A percentile compares a stretch with the other conserved stretches of the same genome.
Evolutionary conservation across 1,140 invertebrate genomes (phyloP).

Genomic region (Whitmania pigra): DNA sequence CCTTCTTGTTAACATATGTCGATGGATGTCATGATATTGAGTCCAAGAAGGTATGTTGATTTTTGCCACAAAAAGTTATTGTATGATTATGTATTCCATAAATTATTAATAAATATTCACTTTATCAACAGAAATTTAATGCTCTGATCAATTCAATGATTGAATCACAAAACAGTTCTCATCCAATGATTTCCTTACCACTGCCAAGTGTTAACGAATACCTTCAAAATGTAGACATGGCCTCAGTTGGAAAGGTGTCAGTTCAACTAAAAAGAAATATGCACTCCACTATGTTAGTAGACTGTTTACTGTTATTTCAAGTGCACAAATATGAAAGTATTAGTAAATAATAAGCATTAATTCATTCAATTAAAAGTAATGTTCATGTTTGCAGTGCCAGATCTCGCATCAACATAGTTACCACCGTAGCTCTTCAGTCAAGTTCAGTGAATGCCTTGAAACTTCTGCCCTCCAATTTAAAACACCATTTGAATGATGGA

Average conservation of each 20-base stretch:
- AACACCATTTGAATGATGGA: no score
- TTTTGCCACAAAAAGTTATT: neutral
- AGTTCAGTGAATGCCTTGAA: no score
- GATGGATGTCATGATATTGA: neutral
- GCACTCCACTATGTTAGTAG: neutral
- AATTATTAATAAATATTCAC: no score
- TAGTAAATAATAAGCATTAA: neutral
- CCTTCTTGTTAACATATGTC: neutral
- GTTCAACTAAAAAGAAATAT: neutral
- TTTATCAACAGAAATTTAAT: no score
- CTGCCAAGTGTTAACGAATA: neutral
- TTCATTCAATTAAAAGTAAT: no score
- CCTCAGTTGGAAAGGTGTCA: neutral
- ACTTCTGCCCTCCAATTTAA: no score
- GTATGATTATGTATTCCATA: no score
- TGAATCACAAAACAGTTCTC: no score
- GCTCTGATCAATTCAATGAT: neutral
- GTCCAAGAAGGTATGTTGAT: neutral
- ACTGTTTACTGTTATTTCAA: neutral
- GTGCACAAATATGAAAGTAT: neutral
- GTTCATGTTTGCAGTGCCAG: no score
- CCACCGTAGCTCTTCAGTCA: no score
- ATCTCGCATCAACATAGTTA: no score
- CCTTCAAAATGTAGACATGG: neutral
- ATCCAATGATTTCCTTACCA: neutral